Evolutionary conservation across 2,113 vertebrate genomes (phyloP).

Genomic region (Pomatorhinus ruficollis): DNA sequence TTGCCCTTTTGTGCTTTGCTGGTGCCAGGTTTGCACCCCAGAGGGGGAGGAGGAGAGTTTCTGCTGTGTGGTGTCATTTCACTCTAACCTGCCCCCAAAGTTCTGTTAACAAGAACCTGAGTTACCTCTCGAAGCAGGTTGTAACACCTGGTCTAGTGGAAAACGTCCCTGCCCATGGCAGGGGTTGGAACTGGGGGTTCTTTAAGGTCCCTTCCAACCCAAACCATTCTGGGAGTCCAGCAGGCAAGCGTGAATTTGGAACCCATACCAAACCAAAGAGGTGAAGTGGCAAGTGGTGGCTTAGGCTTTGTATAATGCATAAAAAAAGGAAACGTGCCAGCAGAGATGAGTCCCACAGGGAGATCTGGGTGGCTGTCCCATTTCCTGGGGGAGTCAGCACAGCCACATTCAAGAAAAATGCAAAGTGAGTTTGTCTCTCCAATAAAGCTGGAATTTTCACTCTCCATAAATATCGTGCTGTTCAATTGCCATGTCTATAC

Average conservation of each 20-base stretch:
- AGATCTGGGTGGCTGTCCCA: not conserved
- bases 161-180: not conserved
- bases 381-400: not conserved
- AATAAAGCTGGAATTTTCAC: not conserved
- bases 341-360: not conserved
- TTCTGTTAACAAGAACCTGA: not conserved
- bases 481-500: not conserved
- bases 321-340: not conserved
- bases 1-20: not conserved
- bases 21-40: not conserved
- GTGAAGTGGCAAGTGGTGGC: not conserved
- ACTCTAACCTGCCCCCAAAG: not conserved
- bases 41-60: not conserved
- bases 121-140: not conserved
- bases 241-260: not conserved
- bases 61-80: not conserved
- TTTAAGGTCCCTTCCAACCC: not conserved
- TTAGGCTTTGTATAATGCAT: not conserved
- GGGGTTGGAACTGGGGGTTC: rapidly evolving
- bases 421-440: not conserved
- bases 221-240: not conserved
- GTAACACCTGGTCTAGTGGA: not conserved
- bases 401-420: not conserved
- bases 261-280: not conserved
- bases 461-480: not conserved